A percentile compares a stretch with the other conserved stretches of the same genome.
These are phyloP conservation scores for Myotis brandtii DNA, from an alignment of 2,113 vertebrate genomes.

Conservation along the genomic window DNA sequence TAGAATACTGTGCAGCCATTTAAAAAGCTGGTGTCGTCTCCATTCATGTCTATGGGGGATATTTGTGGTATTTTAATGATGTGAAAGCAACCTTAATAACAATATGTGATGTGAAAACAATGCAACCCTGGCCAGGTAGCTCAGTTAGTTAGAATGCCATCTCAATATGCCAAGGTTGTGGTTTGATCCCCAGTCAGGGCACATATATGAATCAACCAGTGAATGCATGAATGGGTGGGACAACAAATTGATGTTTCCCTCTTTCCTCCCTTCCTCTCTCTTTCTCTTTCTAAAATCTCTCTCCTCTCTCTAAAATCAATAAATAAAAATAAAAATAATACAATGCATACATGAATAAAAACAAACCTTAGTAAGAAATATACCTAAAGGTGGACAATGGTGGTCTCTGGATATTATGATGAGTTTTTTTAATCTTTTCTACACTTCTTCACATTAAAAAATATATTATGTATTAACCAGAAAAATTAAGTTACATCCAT, in stretches of 20 bases:
- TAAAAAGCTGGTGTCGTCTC: not conserved
- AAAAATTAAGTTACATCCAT: not conserved
- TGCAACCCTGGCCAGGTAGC: not conserved
- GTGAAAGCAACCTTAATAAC: not conserved
- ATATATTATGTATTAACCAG: not conserved
- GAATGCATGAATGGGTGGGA: not conserved
- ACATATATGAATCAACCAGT: not conserved
- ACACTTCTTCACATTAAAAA: slow-evolving; percentile 27
- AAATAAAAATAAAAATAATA: not conserved
- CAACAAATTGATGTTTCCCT: not conserved
- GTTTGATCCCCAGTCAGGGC: not conserved
- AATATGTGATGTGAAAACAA: not conserved
- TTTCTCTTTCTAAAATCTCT: not conserved
- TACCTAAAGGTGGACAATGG: not conserved
- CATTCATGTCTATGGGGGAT: not conserved
- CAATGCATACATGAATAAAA: not conserved
- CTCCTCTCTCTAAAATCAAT: not conserved
- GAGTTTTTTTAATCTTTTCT: not conserved
- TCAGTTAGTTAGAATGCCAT: not conserved
- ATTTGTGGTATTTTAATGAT: slow-evolving; percentile 27
- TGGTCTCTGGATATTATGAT: slow-evolving; percentile 17
- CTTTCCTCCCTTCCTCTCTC: not conserved
- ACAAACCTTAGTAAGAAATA: slow-evolving; percentile 15
- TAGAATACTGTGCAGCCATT: not conserved
- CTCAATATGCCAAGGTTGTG: not conserved